Percentiles rank a stretch among this genome's conserved stretches.
phyloP scores from a whole-genome alignment of 2,888 invertebrate genomes.

The Baronia brevicornis region DNA sequence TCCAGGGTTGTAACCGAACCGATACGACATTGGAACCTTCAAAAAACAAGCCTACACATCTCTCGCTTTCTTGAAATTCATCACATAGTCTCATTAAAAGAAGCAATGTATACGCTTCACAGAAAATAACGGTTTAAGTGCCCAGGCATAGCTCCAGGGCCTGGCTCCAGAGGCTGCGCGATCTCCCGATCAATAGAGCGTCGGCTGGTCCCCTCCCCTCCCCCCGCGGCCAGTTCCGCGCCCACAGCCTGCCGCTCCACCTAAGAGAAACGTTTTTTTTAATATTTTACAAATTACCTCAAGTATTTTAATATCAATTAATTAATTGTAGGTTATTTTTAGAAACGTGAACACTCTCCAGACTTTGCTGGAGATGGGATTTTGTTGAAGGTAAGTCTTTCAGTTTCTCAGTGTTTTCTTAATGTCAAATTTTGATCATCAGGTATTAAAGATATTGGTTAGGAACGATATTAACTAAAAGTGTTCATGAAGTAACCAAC shows the following conservation, averaged over 20 bases:
- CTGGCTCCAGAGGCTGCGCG: slow-evolving; percentile 54
- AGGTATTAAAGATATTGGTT: too few relatives aligned
- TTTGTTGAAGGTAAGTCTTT: slow-evolving; percentile 41
- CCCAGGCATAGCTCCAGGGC: slow-evolving; percentile 11
- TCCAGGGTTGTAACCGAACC: too few relatives aligned
- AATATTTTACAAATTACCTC: slow-evolving; percentile 22
- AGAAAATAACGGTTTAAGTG: slow-evolving; percentile 1
- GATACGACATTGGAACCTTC: too few relatives aligned
- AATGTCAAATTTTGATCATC: too few relatives aligned
- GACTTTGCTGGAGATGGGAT: slow-evolving; percentile 47
- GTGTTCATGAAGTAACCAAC: too few relatives aligned
- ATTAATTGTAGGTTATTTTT: slow-evolving; percentile 21
- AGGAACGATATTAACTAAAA: too few relatives aligned
- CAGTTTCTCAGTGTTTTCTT: background rate
- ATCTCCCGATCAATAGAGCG: slow-evolving; percentile 48
- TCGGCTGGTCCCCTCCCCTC: slow-evolving; percentile 20
- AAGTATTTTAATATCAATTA: slow-evolving; percentile 21
- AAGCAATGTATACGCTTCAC: slow-evolving; percentile 2
- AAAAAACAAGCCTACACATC: too few relatives aligned
- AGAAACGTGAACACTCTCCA: slow-evolving; percentile 27
- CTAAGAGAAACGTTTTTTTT: slow-evolving; percentile 23
- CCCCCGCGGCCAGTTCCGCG: slow-evolving; percentile 33
- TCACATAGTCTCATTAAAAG: too few relatives aligned
- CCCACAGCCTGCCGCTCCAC: slow-evolving; percentile 27
- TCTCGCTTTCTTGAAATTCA: too few relatives aligned